phyloP scores from a whole-genome alignment of 2,888 invertebrate species.

The Gortyna flavago region DNA sequence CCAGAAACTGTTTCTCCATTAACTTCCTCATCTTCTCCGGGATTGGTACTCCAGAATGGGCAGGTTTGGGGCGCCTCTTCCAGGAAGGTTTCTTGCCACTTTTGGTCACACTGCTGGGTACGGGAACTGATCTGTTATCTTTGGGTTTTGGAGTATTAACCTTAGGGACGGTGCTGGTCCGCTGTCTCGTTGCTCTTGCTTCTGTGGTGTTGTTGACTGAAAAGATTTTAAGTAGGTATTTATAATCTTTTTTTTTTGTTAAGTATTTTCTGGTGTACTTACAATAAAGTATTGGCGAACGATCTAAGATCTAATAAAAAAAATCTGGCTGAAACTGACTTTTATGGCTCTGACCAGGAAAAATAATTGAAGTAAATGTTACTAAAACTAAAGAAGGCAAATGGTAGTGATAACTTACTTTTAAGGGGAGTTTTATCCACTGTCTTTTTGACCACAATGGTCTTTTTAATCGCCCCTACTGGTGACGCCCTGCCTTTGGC shows the following conservation, averaged over 20 bases:
- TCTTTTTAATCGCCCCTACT: conserved; percentile 74
- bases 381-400: neutral
- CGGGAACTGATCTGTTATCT: conserved; percentile 73
- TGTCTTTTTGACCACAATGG: conserved; percentile 70
- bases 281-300: too few species aligned
- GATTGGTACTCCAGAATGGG: conserved; percentile 86
- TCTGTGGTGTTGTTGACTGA: conserved; percentile 70
- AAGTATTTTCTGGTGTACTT: too few species aligned
- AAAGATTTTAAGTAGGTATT: conserved; percentile 56
- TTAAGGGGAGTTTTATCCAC: conserved; percentile 73
- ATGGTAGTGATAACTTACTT: conserved; percentile 57
- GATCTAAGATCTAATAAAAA: neutral
- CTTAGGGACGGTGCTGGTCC: conserved; percentile 76
- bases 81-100: conserved; percentile 79
- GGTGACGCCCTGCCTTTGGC: conserved; percentile 76
- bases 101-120: conserved; percentile 76
- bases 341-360: too few species aligned
- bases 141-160: conserved; percentile 79
- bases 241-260: too few species aligned
- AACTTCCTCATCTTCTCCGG: conserved; percentile 84
- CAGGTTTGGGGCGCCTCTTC: conserved; percentile 81
- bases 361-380: neutral
- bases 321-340: neutral
- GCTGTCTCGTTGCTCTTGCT: conserved; percentile 65
- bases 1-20: conserved; percentile 73